A percentile compares a stretch with the other conserved stretches of the same genome.
These are phyloP conservation scores for Andrena camellia DNA, from an alignment of 2,888 invertebrate genomes.

Conservation along the genomic window DNA sequence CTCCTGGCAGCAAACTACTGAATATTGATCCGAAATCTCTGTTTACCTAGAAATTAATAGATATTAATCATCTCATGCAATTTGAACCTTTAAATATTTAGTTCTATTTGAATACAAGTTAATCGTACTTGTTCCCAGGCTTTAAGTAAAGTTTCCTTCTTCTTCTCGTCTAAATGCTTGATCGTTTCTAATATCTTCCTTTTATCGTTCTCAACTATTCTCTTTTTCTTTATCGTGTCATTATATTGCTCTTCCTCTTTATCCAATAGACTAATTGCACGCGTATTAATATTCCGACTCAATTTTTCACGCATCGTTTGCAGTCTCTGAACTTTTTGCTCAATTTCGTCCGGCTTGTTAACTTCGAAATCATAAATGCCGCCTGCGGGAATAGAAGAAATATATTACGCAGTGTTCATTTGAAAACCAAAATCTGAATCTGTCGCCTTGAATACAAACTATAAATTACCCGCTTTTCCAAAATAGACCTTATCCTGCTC, in stretches of 20 bases:
- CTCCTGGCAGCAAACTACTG: constrained; percentile 95
- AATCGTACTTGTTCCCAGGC: constrained; percentile 90
- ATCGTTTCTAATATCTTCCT: constrained; percentile 92
- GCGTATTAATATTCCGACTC: constrained; percentile 90
- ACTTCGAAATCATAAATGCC: constrained; percentile 90
- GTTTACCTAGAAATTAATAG: constrained; percentile 88
- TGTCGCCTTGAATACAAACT: constrained; percentile 5
- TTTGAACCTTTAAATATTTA: background rate
- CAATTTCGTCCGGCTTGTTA: constrained; percentile 87
- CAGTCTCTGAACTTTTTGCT: constrained; percentile 86
- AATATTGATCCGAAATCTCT: constrained; percentile 98
- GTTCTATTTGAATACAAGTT: constrained; percentile 21
- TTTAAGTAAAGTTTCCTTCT: constrained; percentile 91
- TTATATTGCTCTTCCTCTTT: constrained; percentile 94
- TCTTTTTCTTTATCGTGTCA: constrained; percentile 90
- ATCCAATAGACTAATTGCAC: constrained; percentile 94
- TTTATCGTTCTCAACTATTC: constrained; percentile 91
- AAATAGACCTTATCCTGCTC: constrained; percentile 91
- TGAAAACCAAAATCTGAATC: constrained; percentile 9
- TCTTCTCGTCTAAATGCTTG: constrained; percentile 95
- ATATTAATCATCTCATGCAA: constrained; percentile 6
- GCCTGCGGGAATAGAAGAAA: constrained; percentile 81
- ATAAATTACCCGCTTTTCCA: constrained; percentile 86
- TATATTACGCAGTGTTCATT: background rate
- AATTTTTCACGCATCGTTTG: constrained; percentile 89